phyloP scores from a whole-genome alignment of 2,888 invertebrate species.

The Odontomyia ornata region DNA sequence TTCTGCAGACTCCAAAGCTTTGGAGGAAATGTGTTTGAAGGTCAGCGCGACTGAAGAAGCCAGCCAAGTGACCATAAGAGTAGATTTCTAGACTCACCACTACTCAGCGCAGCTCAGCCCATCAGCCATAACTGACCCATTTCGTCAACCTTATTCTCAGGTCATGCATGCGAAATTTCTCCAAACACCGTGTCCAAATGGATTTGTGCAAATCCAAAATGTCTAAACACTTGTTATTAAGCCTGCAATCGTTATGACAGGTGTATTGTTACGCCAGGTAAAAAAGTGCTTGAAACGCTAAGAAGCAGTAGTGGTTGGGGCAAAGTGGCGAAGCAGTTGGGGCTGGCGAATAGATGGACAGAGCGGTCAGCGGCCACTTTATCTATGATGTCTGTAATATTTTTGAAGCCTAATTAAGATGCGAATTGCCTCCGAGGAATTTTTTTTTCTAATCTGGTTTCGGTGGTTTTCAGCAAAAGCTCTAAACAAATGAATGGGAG shows the following conservation, averaged over 20 bases:
- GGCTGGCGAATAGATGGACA: not conserved
- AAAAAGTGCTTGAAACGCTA: not conserved
- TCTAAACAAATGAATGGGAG: slow-evolving; percentile 18
- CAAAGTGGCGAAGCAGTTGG: not conserved
- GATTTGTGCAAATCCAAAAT: slow-evolving; percentile 26
- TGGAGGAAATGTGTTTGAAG: slow-evolving; percentile 31
- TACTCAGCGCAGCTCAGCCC: not conserved
- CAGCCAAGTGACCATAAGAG: too few species aligned
- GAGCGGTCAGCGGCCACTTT: not conserved
- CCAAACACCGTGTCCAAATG: not conserved
- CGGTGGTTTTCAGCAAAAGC: not conserved
- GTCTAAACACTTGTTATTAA: slow-evolving; percentile 37
- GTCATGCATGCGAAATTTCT: slow-evolving; percentile 31
- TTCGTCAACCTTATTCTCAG: slow-evolving; percentile 11
- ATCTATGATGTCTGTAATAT: not conserved
- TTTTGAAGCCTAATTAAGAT: slow-evolving; percentile 33
- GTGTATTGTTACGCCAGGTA: slow-evolving; percentile 24
- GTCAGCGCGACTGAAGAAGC: slow-evolving; percentile 6
- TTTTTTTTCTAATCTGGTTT: not conserved
- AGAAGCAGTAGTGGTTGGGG: not conserved
- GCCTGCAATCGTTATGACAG: slow-evolving; percentile 36
- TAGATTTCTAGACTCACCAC: not conserved
- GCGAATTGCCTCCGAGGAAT: slow-evolving; percentile 27
- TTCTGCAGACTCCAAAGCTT: not conserved
- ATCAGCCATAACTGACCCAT: slow-evolving; percentile 19